These are phyloP conservation scores for Vesta saturnalis DNA, from an alignment of 2,888 invertebrate genomes.

Conservation along the genomic window DNA sequence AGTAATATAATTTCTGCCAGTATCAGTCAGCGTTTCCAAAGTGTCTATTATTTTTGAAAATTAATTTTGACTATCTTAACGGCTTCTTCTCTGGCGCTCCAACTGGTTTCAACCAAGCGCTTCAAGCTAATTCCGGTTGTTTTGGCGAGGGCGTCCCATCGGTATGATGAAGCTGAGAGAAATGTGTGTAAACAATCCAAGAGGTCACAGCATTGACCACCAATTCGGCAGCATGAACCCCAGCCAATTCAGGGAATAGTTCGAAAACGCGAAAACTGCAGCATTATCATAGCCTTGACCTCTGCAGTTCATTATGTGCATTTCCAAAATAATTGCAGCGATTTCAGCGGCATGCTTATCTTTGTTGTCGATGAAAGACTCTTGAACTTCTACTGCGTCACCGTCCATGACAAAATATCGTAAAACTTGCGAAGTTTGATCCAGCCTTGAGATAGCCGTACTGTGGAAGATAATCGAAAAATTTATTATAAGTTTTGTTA, in stretches of 20 bases:
- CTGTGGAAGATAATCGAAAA: neutral
- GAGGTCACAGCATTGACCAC: neutral
- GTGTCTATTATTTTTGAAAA: too few species aligned
- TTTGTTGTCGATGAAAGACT: neutral
- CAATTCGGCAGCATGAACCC: neutral
- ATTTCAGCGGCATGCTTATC: neutral
- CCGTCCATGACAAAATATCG: neutral
- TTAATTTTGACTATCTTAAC: neutral
- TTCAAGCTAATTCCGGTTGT: neutral
- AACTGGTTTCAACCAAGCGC: neutral
- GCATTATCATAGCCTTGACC: neutral
- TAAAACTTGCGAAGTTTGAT: neutral
- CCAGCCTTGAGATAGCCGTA: too few species aligned
- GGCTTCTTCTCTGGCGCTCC: neutral
- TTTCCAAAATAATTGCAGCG: neutral
- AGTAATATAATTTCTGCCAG: neutral
- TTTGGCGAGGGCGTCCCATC: neutral
- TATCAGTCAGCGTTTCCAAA: too few species aligned
- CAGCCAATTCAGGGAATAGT: neutral
- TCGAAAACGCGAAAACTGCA: neutral
- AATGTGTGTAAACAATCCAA: neutral
- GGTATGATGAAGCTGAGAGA: neutral
- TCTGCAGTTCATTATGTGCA: neutral
- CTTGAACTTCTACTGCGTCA: neutral
- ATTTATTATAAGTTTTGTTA: too few species aligned